Conservation (phyloP, 2,113 vertebrate genomes). For the Otocyon megalotis region DNA sequence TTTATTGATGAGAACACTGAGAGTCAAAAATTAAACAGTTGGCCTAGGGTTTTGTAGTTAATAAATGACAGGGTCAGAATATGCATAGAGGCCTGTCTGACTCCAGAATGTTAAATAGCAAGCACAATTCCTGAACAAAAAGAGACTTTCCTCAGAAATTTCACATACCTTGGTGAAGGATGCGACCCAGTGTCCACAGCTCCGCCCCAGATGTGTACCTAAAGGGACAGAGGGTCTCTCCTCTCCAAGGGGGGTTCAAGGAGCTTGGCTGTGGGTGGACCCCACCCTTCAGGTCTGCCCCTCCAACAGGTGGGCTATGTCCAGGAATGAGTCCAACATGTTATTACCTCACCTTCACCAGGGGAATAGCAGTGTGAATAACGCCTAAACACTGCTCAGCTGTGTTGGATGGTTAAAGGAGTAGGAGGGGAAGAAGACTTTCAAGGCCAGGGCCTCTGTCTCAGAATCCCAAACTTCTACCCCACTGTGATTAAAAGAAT, state of each 20-base stretch:
- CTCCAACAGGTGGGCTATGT: not conserved
- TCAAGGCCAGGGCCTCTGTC: not conserved
- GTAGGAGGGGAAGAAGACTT: rapidly evolving
- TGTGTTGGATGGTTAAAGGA: not conserved
- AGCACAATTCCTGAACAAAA: constrained; percentile 1
- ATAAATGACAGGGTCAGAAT: not conserved
- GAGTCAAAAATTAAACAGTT: not conserved
- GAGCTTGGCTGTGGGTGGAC: not conserved
- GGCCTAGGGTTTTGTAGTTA: not conserved
- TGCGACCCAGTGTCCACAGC: not conserved
- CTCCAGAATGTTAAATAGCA: not conserved
- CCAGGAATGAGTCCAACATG: not conserved
- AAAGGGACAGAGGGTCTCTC: not conserved
- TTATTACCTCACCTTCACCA: not conserved
- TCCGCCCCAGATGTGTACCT: not conserved
- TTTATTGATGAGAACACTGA: not conserved
- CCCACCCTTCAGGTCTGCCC: not conserved
- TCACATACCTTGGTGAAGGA: not conserved
- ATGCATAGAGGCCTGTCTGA: not conserved
- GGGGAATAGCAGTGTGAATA: not conserved
- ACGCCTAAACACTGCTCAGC: not conserved
- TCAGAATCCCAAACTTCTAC: not conserved
- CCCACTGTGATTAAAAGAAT: not conserved
- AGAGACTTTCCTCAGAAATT: not conserved
- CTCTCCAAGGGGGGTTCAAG: not conserved